A percentile compares a stretch with the other conserved stretches of the same genome.
Evolutionary conservation across 2,888 invertebrate genomes (phyloP).

Genomic region (Synergus laeviventris): DNA sequence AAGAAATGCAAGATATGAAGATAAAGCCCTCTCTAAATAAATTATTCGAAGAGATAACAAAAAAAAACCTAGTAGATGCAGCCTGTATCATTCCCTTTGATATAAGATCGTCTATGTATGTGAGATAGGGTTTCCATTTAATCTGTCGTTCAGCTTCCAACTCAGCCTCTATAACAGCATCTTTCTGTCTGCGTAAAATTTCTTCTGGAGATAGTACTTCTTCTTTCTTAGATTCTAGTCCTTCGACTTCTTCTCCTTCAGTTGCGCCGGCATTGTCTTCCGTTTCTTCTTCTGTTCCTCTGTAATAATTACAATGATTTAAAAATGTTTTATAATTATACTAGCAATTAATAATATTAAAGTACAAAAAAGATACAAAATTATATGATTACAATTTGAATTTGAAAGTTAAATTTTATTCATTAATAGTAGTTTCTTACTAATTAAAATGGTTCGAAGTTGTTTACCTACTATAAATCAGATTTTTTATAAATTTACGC

Average conservation of each 20-base stretch:
- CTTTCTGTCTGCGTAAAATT: constrained; percentile 67
- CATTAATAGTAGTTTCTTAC: too few relatives aligned
- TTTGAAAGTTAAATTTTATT: too few relatives aligned
- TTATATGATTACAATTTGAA: too few relatives aligned
- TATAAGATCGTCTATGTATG: constrained; percentile 82
- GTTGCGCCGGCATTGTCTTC: not conserved
- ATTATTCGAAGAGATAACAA: not conserved
- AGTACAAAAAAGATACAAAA: too few relatives aligned
- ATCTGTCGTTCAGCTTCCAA: constrained; percentile 58
- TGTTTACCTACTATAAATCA: too few relatives aligned
- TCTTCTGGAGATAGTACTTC: constrained; percentile 57
- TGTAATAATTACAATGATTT: too few relatives aligned
- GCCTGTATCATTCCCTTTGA: constrained; percentile 79
- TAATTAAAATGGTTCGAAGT: too few relatives aligned
- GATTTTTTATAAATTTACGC: too few relatives aligned
- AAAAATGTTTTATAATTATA: too few relatives aligned
- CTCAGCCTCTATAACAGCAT: constrained; percentile 77
- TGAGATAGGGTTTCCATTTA: constrained; percentile 81
- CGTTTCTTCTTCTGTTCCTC: constrained; percentile 19
- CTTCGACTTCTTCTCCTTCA: constrained; percentile 46
- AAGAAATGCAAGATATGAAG: not conserved
- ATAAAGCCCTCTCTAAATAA: not conserved
- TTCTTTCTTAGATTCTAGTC: constrained; percentile 49
- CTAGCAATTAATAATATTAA: too few relatives aligned
- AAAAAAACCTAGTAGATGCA: constrained; percentile 73